Conservation (phyloP, 2,113 vertebrate species). For the Taxidea taxus region DNA sequence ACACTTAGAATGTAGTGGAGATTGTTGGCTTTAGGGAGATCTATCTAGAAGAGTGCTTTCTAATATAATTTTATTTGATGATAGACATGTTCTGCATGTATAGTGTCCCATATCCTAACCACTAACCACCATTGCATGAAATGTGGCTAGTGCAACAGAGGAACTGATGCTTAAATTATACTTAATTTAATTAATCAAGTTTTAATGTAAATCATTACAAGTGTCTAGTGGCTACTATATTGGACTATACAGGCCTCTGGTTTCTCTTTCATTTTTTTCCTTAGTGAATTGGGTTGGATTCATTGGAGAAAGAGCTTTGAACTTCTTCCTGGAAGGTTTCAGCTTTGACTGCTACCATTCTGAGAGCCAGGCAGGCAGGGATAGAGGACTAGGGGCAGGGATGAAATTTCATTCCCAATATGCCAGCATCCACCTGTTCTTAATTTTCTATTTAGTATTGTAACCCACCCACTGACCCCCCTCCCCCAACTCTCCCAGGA, state of each 20-base stretch:
- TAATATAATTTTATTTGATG: neutral
- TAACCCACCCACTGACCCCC: no score
- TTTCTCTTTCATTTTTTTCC: neutral
- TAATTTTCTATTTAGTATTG: neutral
- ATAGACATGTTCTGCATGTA: neutral
- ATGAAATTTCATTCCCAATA: neutral
- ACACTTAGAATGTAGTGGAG: neutral
- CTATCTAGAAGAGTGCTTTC: neutral
- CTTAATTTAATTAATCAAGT: neutral
- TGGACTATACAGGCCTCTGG: neutral
- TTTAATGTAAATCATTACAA: neutral
- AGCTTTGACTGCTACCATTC: neutral
- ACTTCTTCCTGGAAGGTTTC: neutral
- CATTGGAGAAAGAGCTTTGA: neutral
- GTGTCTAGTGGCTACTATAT: neutral
- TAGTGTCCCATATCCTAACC: neutral
- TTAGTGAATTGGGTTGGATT: neutral
- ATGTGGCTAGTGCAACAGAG: neutral
- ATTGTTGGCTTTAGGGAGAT: neutral
- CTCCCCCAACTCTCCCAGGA: neutral
- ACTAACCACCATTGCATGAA: neutral
- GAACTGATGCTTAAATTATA: conserved; percentile 11
- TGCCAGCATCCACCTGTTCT: neutral
- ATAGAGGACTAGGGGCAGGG: neutral
- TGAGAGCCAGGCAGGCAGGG: neutral